These are phyloP conservation scores for Fragum sueziense DNA, from an alignment of 2,888 invertebrate genomes.

Conservation along the genomic window DNA sequence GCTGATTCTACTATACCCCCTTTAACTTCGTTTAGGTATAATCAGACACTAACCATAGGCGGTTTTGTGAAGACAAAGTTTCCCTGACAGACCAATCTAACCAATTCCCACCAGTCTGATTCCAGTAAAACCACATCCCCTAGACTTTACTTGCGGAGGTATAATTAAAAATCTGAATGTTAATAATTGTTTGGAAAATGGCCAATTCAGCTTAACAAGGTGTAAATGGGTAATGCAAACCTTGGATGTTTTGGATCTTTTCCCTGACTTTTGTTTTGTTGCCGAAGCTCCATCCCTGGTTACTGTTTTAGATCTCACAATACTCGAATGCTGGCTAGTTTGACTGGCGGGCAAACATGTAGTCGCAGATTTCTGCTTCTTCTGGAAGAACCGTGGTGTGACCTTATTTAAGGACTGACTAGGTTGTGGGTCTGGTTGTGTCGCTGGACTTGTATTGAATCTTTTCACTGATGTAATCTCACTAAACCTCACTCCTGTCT, in stretches of 20 bases:
- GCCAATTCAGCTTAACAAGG: too few relatives aligned
- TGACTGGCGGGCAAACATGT: background rate
- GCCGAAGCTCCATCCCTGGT: background rate
- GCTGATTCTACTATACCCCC: too few relatives aligned
- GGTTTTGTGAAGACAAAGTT: too few relatives aligned
- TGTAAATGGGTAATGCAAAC: background rate
- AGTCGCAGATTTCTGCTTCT: background rate
- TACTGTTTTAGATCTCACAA: constrained; percentile 3
- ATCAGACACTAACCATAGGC: too few relatives aligned
- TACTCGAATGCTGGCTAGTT: background rate
- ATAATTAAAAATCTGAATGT: too few relatives aligned
- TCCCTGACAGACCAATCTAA: too few relatives aligned
- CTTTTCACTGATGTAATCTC: background rate
- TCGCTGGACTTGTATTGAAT: background rate
- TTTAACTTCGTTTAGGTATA: too few relatives aligned
- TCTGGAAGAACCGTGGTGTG: constrained; percentile 15
- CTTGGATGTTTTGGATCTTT: constrained; percentile 7
- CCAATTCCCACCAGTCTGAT: too few relatives aligned
- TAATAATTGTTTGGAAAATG: too few relatives aligned
- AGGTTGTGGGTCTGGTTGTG: background rate
- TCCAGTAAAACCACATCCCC: too few relatives aligned
- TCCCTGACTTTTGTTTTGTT: constrained; percentile 3
- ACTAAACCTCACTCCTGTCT: background rate
- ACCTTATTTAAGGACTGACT: background rate
- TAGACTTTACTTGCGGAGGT: too few relatives aligned